Percentiles rank a stretch among this genome's conserved stretches.
Evolutionary conservation across 2,797 vertebrate genomes (phyloP).

Genomic region (Australoheros facetus): DNA sequence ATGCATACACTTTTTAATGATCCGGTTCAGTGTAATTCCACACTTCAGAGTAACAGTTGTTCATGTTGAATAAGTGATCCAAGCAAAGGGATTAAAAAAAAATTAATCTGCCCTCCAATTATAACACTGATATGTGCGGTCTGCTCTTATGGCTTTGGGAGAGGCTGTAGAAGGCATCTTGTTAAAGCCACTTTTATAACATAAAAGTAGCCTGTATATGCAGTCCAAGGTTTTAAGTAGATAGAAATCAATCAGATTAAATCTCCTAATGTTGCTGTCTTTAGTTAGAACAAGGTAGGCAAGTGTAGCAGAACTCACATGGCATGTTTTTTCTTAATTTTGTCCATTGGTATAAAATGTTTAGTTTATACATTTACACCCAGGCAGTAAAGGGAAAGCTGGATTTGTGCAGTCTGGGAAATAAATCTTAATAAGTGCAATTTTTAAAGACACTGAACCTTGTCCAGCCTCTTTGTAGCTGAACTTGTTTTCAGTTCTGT

Average conservation of each 20-base stretch:
- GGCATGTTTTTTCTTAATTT: background rate
- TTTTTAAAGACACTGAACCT: background rate
- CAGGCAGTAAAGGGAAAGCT: background rate
- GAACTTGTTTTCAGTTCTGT: background rate
- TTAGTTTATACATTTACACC: background rate
- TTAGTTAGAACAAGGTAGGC: background rate
- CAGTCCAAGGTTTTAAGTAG: background rate
- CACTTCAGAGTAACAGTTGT: background rate
- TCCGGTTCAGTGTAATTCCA: background rate
- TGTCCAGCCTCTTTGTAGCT: background rate
- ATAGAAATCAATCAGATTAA: background rate
- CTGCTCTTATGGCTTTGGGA: background rate
- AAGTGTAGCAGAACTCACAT: background rate
- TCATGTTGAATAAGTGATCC: background rate
- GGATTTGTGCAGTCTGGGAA: background rate
- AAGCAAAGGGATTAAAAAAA: background rate
- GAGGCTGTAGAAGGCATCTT: background rate
- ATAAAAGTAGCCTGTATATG: background rate
- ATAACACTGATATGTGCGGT: background rate
- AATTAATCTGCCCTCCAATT: background rate
- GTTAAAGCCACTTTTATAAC: background rate
- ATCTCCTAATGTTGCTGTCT: background rate
- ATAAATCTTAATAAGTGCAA: background rate
- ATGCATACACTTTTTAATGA: background rate
- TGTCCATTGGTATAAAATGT: background rate